A percentile compares a stretch with the other conserved stretches of the same genome.
phyloP scores from a whole-genome alignment of 2,888 invertebrate genomes.

The Ashinkailepas kermadecensis region DNA sequence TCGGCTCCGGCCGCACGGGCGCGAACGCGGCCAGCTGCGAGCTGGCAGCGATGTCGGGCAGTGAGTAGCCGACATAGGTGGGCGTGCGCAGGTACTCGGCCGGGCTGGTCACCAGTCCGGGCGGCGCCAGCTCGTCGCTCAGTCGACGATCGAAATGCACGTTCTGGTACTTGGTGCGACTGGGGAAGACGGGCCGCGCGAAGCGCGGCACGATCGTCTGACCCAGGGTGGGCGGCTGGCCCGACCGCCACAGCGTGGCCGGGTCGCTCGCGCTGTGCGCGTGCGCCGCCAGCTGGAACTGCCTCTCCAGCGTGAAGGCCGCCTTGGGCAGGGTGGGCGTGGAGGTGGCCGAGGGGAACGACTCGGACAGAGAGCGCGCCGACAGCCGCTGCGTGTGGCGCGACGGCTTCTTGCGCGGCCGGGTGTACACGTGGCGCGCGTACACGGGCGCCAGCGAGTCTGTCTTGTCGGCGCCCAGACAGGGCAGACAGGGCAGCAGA shows the following conservation, averaged over 20 bases:
- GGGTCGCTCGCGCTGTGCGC: conserved; percentile 19
- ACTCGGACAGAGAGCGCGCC: conserved; percentile 11
- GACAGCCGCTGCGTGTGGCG: conserved; percentile 5
- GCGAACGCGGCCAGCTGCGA: background rate
- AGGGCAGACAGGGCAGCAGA: conserved; percentile 14
- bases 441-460: conserved; percentile 19
- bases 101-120: background rate
- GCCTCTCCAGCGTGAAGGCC: background rate
- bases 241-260: background rate
- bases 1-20: background rate
- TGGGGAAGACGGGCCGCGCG: conserved; percentile 7
- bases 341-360: conserved; percentile 14
- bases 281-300: background rate
- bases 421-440: conserved; percentile 13
- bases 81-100: conserved; percentile 12
- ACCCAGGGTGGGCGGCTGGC: background rate
- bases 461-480: conserved; percentile 10
- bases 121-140: background rate
- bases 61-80: conserved; percentile 4
- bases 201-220: conserved; percentile 15
- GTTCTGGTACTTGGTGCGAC: conserved; percentile 4
- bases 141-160: conserved; percentile 1
- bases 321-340: conserved; percentile 11
- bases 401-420: conserved; percentile 17
- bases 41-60: conserved; percentile 7